phyloP scores from a whole-genome alignment of 2,113 vertebrate species.

The Myotis davidii region DNA sequence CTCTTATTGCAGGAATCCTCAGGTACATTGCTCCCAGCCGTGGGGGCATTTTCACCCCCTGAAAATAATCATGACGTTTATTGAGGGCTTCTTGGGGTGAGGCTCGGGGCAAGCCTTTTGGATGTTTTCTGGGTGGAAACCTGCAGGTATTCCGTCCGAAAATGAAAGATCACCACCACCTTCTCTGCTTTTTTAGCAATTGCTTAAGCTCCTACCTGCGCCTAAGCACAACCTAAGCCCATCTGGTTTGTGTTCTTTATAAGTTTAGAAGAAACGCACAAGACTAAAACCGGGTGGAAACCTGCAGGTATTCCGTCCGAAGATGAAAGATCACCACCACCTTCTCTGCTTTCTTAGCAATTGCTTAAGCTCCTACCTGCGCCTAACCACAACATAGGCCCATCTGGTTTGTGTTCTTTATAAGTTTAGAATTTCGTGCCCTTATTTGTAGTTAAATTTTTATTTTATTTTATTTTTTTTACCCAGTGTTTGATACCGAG shows the following conservation, averaged over 20 bases:
- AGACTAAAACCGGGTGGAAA: neutral
- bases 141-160: neutral
- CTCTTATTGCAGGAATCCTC: neutral
- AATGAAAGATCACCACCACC: neutral
- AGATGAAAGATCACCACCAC: neutral
- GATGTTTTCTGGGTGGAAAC: neutral
- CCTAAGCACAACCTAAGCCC: neutral
- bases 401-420: constrained; percentile 5
- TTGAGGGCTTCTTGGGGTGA: neutral
- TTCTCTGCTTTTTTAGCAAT: neutral
- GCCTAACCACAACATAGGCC: neutral
- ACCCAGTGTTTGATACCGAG: neutral
- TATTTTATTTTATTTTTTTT: neutral
- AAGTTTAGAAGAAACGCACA: neutral
- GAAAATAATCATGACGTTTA: constrained; percentile 50
- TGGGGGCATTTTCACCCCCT: neutral
- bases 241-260: constrained; percentile 10
- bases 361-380: neutral
- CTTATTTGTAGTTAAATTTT: neutral
- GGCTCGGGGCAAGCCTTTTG: neutral
- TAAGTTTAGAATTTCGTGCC: neutral
- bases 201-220: neutral
- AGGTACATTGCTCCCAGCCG: neutral
- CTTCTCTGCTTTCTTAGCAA: neutral
- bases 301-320: neutral